Evolutionary conservation across 92 coral and sea anemone species (phyloP), one percentile per base, ranked within the genome.

Genomic region (Porites divaricata): DNA sequence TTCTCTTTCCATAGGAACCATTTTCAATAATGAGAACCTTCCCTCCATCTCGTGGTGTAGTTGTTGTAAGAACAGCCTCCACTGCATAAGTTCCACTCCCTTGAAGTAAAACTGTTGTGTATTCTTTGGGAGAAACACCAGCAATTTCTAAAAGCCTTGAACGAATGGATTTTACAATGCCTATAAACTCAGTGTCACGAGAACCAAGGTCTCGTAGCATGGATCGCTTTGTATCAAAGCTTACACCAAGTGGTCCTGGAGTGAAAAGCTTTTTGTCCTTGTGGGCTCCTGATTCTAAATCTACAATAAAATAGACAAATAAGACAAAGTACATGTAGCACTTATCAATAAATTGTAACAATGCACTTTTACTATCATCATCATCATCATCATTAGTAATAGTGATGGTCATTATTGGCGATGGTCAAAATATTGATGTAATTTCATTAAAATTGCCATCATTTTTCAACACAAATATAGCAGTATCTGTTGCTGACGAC

Each of bases 141-240:
- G 99, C 99, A 70, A 96, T 89, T 52, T 86, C 93, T 67, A 96
- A 84, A 20, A 96, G 91, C 77, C 82, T 92, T 62, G 89, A 67
- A 24, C 99, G 90, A n/a, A 96, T 96, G 83, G 81, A 88, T 63
- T 89, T 80, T 23, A 96, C 94, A 72, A 95, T 74, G 51, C 88
- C 78, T 67, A 96, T 92, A 65, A 96, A 95, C 63, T 93, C 98
- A 2, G 80, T 87, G 89, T 96, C 99, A 67, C 99, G 84, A 11
- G 99, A 96, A 71, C 99, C 99, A 92, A 90, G 95, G 85, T 96
- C 99, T 22, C 91, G 83, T 50, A 92, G 96, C 99, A 96, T 96
- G 61, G 93, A 94, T 79, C 87, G 90, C 87, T 93, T 96, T 35
- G 97, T 93, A 11, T 94, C 95, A 71, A 87, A 87, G 86, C 96